Evolutionary conservation across 2,113 vertebrate species (phyloP), one percentile per base, ranked within the genome.

Genomic region (Psophia crepitans): DNA sequence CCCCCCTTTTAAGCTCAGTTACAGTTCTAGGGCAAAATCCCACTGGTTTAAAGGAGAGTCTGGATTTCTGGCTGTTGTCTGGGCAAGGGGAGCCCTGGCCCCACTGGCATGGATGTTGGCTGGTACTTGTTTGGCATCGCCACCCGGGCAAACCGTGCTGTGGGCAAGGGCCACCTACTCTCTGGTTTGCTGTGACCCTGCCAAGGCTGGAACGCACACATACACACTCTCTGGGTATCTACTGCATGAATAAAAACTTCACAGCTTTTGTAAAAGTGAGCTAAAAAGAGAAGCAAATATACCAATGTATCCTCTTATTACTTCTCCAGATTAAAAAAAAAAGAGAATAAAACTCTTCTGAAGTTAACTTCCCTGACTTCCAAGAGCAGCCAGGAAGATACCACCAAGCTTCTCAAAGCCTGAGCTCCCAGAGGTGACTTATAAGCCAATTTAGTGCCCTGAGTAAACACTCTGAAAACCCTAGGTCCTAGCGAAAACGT

Each of bases 31-130:
- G 57, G 30, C 14, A 58, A 28, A 28, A 19, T 20, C 26, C 18
- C 30, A 5, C 15, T 2, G 9, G 8, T 33, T 39, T 12, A 20
- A 8, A 44, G 51, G 69, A 18, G 23, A 2, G 4, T 2, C 4
- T 8, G 48, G 16, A 2, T n/a, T n/a, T n/a, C n/a, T 16, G 17
- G 37, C 9, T 18, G 14, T 9, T 15, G 39, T 20, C 5, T 2
- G 8, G 8, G 11, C 19, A 4, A 35, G 28, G 44, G 61, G 44
- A 54, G 39, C n/a, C 27, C 66, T n/a, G 70, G 43, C 37, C 20
- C 58, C 56, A 35, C 43, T 41, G 78, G 15, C 9, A 5, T 5
- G 49, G 37, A 2, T 32, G 22, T 8, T 0, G 6, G 53, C 70
- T 15, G 5, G 12, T 6, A 3, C 24, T 7, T 32, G 26, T 48